Percentiles rank a stretch among this genome's conserved stretches.
Evolutionary conservation across 1,140 invertebrate species (phyloP).

Genomic region (Drosophila carrolli): DNA sequence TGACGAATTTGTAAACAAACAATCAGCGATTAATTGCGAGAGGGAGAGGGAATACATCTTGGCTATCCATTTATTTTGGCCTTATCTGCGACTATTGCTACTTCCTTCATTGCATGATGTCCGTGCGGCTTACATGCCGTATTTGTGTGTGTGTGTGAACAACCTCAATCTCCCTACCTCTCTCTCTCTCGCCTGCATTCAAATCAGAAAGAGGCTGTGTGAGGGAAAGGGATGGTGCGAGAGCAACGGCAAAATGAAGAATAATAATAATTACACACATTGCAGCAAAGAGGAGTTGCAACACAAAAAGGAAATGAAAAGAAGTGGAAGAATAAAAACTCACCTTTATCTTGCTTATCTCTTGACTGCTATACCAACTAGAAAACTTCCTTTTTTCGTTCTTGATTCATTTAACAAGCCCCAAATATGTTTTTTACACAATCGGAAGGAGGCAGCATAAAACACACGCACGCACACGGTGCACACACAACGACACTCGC

Average conservation of each 20-base stretch:
- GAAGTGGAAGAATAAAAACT: background rate
- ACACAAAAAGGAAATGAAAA: background rate
- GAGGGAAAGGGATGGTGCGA: background rate
- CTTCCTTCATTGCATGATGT: constrained; percentile 37
- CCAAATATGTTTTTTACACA: constrained; percentile 15
- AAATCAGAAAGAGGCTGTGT: constrained; percentile 23
- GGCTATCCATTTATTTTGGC: constrained; percentile 2
- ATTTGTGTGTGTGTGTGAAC: background rate
- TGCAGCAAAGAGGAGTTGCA: constrained; percentile 5
- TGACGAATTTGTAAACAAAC: constrained; percentile 45
- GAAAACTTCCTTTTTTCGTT: background rate
- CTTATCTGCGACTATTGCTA: constrained; percentile 26
- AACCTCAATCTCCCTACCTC: background rate
- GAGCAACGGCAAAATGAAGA: constrained; percentile 9
- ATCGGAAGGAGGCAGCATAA: constrained; percentile 1
- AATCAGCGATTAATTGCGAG: constrained; percentile 29
- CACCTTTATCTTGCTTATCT: background rate
- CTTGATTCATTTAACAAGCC: constrained; percentile 15
- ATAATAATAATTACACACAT: constrained; percentile 42
- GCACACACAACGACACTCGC: constrained; percentile 13
- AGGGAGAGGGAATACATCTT: constrained; percentile 12
- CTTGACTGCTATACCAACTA: background rate
- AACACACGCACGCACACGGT: constrained; percentile 16
- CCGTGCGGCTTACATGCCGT: constrained; percentile 24
- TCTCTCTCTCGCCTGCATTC: constrained; percentile 3